A percentile compares a stretch with the other conserved stretches of the same genome.
Evolutionary conservation across 2,113 vertebrate species (phyloP).

Genomic region (Coptodon rendalli): DNA sequence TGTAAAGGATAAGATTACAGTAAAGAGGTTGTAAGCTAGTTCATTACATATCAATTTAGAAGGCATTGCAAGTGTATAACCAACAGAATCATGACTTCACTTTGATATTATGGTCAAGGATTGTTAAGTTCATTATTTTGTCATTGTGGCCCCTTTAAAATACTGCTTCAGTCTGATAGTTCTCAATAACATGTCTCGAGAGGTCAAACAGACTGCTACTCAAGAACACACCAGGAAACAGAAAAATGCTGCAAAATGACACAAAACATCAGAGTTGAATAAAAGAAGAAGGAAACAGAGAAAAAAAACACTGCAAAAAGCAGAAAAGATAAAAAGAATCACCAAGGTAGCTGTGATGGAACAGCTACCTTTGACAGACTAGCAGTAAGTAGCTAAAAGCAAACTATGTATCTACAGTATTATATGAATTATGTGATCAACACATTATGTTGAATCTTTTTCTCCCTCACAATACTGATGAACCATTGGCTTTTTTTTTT

Average conservation of each 20-base stretch:
- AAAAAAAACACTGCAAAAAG: not conserved
- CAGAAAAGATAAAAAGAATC: not conserved
- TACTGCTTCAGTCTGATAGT: not conserved
- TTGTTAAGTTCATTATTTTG: not conserved
- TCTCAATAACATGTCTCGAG: not conserved
- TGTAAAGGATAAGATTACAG: not conserved
- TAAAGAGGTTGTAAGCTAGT: not conserved
- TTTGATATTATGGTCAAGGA: not conserved
- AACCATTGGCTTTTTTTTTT: not conserved
- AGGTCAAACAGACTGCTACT: not conserved
- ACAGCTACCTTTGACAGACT: not conserved
- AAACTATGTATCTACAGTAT: not conserved
- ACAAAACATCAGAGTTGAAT: not conserved
- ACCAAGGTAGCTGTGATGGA: not conserved
- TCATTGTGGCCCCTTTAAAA: not conserved
- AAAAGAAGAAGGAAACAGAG: not conserved
- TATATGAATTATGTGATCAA: not conserved
- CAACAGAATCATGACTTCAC: not conserved
- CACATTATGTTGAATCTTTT: not conserved
- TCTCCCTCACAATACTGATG: not conserved
- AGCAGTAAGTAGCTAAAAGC: rapidly evolving
- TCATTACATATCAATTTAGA: not conserved
- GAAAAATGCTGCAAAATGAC: not conserved
- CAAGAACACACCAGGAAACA: not conserved
- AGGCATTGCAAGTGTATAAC: not conserved